Conservation (phyloP, 2,113 vertebrate genomes). For the Suricata suricatta region DNA sequence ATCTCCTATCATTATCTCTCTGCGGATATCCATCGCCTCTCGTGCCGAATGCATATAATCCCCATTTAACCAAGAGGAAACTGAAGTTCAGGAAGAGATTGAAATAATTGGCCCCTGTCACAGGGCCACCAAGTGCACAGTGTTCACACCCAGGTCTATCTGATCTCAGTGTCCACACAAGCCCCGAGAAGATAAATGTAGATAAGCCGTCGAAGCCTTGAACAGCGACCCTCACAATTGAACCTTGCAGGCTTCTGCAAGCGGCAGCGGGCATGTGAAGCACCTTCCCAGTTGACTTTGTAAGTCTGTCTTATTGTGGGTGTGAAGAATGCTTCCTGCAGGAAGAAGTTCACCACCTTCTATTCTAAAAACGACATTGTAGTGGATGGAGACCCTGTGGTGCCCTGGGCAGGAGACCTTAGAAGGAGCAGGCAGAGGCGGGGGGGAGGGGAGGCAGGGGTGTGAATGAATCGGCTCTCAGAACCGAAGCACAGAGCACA, state of each 20-base stretch:
- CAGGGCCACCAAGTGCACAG: not conserved
- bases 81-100: not conserved
- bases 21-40: not conserved
- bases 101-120: not conserved
- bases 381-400: accelerated
- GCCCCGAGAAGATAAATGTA: not conserved
- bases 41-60: not conserved
- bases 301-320: not conserved
- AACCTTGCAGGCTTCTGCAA: not conserved
- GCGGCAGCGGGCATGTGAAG: not conserved
- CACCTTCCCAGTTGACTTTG: slow-evolving; percentile 59
- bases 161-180: not conserved
- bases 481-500: not conserved
- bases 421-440: not conserved
- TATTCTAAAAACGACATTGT: not conserved
- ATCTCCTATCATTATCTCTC: not conserved
- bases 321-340: accelerated
- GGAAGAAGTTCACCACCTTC: not conserved
- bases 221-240: slow-evolving; percentile 8
- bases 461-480: not conserved
- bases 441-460: not conserved
- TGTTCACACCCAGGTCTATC: not conserved
- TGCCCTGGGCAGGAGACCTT: not conserved
- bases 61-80: not conserved
- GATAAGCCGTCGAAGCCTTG: not conserved